Evolutionary conservation across 2,113 vertebrate species (phyloP).

Genomic region (Plecturocebus donacophilus): DNA sequence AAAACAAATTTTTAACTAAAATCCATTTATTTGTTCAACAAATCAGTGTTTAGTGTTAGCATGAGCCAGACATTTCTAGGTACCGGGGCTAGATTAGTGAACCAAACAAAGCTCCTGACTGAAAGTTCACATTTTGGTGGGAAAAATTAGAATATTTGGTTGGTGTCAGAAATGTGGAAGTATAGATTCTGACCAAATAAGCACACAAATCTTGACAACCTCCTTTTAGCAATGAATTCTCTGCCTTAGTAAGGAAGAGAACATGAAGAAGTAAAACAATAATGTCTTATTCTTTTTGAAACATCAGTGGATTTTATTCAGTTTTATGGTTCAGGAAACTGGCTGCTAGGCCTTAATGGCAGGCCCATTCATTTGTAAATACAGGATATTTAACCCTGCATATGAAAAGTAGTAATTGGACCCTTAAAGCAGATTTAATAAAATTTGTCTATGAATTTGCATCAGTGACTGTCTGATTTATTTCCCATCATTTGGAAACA

Average conservation of each 20-base stretch:
- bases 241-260: slow-evolving; percentile 34
- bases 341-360: background rate
- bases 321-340: background rate
- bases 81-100: background rate
- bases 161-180: background rate
- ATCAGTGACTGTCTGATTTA: background rate
- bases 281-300: slow-evolving; percentile 32
- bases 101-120: background rate
- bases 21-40: background rate
- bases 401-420: background rate
- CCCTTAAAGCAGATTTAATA: slow-evolving; percentile 10
- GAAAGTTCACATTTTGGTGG: background rate
- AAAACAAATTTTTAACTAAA: background rate
- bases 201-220: background rate
- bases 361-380: background rate
- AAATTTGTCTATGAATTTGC: background rate
- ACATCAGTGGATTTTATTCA: background rate
- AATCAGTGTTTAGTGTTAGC: background rate
- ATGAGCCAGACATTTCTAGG: background rate
- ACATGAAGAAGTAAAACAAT: background rate
- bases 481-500: slow-evolving; percentile 13
- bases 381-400: background rate
- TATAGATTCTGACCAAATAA: background rate
- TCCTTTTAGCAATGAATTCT: background rate
- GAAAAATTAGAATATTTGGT: background rate